These are phyloP conservation scores for Artibeus jamaicensis DNA, from an alignment of 2,797 vertebrate species.

Conservation along the genomic window DNA sequence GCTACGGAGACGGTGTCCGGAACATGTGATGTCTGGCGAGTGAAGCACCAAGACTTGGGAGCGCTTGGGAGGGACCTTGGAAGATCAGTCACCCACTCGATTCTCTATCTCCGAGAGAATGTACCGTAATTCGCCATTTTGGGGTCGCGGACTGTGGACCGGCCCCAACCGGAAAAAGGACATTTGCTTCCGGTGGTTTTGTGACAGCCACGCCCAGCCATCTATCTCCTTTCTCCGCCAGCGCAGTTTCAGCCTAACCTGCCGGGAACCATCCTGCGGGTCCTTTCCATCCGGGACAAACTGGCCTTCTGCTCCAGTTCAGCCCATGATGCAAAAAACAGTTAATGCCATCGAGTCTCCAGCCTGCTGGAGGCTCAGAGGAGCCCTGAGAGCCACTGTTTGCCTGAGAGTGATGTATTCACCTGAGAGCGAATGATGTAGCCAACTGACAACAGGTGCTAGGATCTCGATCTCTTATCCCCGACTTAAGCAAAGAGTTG, in stretches of 20 bases:
- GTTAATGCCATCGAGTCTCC: neutral
- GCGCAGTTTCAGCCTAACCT: neutral
- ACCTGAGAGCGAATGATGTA: no score
- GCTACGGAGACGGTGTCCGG: rapidly evolving
- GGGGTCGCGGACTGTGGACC: neutral
- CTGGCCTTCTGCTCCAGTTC: neutral
- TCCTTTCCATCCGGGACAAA: neutral
- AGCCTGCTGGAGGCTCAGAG: neutral
- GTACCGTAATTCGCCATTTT: neutral
- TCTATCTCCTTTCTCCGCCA: neutral
- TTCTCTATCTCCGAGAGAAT: neutral
- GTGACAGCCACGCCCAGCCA: neutral
- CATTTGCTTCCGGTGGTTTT: neutral
- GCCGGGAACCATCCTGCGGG: rapidly evolving
- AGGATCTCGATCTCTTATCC: neutral
- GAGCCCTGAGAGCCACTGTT: neutral
- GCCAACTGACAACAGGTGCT: neutral
- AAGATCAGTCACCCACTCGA: rapidly evolving
- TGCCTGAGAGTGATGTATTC: neutral
- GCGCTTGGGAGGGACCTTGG: no score
- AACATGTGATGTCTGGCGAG: neutral
- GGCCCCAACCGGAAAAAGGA: neutral
- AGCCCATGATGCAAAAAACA: neutral
- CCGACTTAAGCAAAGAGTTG: neutral
- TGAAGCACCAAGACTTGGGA: no score